Percentiles rank a stretch among this genome's conserved stretches.
phyloP scores from a whole-genome alignment of 2,888 invertebrate species.

The Sussaba pulchella region DNA sequence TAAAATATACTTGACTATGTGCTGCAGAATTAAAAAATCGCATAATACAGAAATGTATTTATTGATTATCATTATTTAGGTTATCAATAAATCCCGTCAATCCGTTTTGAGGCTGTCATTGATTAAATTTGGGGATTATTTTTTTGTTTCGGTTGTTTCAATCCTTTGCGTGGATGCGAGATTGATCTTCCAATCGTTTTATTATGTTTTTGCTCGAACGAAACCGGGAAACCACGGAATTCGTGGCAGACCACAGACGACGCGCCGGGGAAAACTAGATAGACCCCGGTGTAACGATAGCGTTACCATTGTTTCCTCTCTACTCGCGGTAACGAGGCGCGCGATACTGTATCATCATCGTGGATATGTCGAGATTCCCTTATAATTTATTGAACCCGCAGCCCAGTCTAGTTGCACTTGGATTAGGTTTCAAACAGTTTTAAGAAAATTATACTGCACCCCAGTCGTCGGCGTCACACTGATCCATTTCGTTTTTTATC shows the following conservation, averaged over 20 bases:
- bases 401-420: slow-evolving; percentile 12
- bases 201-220: neutral
- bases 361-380: slow-evolving; percentile 64
- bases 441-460: neutral
- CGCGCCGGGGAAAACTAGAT: slow-evolving; percentile 5
- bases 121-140: too few species aligned
- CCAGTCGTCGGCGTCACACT: neutral
- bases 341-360: slow-evolving; percentile 45
- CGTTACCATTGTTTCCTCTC: slow-evolving; percentile 9
- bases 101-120: too few species aligned
- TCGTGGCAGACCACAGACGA: neutral
- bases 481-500: slow-evolving; percentile 8
- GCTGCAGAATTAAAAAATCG: too few species aligned
- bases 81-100: too few species aligned
- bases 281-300: slow-evolving; percentile 4
- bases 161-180: neutral
- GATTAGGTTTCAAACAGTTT: neutral
- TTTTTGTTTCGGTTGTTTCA: neutral
- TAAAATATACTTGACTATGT: too few species aligned
- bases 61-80: too few species aligned
- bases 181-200: neutral
- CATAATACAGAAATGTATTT: too few species aligned
- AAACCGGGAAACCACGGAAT: neutral
- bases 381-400: slow-evolving; percentile 53
- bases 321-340: slow-evolving; percentile 19